Evolutionary conservation across 64 coral and sea anemone genomes (phyloP), one percentile per base, ranked within the genome.

Genomic region (Orbicella faveolata): DNA sequence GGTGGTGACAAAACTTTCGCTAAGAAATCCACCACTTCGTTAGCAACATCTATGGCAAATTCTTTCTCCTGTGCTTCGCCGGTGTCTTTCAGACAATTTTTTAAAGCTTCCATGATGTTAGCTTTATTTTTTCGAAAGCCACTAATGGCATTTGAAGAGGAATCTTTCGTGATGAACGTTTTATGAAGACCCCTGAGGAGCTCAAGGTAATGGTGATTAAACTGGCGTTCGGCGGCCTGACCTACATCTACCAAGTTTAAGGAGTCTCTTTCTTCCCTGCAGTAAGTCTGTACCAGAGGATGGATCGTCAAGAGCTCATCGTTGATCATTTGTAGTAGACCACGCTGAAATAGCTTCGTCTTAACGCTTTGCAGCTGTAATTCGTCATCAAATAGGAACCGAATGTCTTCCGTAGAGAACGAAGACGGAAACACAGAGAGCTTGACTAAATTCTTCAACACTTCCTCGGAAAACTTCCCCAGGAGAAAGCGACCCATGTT

Each of bases 71-170:
- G 8, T n/a, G 0, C 5, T 2, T 63, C 59, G 61, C 79, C 65
- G 7, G 57, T 19, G 55, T 83, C 61, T 5, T 34, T 3, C 0
- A 48, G 59, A 64, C 59, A 80, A 35, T 65, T 83, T 25, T 63
- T 34, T 6, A 83, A 65, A 33, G 79, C 79, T 83, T 83, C 79
- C 79, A 66, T 65, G 18, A 83, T 83, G 30, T 83, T 83, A 9
- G 57, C 30, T 35, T 63, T 83, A 33, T 83, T 13, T 41, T 63
- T 0, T 37, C 79, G 62, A 65, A 83, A 83, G 12, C 33, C 36
- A 7, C 1, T 11, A 63, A 83, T 67, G 61, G 79, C 79, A 17
- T 1, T 52, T 21, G 19, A 63, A 36, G 79, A 33, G 12, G 79
- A 83, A 83, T 83, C 79, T 63, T 83, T 83, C 2, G 26, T 65